Conservation (phyloP, 2,888 invertebrate genomes). For the Trileptium ribeirensis region DNA sequence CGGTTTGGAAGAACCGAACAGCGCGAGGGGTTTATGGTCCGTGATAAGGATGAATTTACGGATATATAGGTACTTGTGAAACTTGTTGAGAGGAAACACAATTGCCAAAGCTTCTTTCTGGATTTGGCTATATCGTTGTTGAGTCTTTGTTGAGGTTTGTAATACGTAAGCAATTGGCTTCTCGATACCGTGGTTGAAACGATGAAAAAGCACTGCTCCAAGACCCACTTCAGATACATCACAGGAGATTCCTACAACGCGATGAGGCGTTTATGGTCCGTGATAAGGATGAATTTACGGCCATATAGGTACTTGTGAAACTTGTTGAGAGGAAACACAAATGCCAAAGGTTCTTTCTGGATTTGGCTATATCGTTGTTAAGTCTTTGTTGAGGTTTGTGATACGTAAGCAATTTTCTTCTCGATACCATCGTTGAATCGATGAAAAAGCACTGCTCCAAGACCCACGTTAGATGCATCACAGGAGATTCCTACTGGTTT, state of each 20-base stretch:
- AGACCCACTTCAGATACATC: slow-evolving; percentile 16
- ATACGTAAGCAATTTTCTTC: slow-evolving; percentile 37
- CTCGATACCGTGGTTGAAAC: slow-evolving; percentile 24
- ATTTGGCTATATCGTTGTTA: too few species aligned
- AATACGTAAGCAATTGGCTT: slow-evolving; percentile 39
- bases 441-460: slow-evolving; percentile 29
- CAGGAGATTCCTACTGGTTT: not conserved
- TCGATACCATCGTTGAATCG: slow-evolving; percentile 25
- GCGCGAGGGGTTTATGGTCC: slow-evolving; percentile 35
- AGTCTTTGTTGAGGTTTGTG: slow-evolving; percentile 33
- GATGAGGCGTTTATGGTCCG: too few species aligned
- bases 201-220: slow-evolving; percentile 29
- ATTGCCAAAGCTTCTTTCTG: slow-evolving; percentile 39
- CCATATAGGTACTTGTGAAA: too few species aligned
- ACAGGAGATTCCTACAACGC: not conserved
- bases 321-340: too few species aligned
- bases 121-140: slow-evolving; percentile 37
- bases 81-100: slow-evolving; percentile 36
- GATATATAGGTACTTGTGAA: slow-evolving; percentile 39
- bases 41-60: slow-evolving; percentile 30
- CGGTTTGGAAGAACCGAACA: slow-evolving; percentile 27
- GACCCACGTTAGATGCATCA: slow-evolving; percentile 16
- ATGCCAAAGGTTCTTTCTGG: too few species aligned
- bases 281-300: too few species aligned
- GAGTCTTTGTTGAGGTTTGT: slow-evolving; percentile 31